Percentiles rank a stretch among this genome's conserved stretches.
phyloP scores from a whole-genome alignment of 2,113 vertebrate genomes.

The Sapajus apella region DNA sequence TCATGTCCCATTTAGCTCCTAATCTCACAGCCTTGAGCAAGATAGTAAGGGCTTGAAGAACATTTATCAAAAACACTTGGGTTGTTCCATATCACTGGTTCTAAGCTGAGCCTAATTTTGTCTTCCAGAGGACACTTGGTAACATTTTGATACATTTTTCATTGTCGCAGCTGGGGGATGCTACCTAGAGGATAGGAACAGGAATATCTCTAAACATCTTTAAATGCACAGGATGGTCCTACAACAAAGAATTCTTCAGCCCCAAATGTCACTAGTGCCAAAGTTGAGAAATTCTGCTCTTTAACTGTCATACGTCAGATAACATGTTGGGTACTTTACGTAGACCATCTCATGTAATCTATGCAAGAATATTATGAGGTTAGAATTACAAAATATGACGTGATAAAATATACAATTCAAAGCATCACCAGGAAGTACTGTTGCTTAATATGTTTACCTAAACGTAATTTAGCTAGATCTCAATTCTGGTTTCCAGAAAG shows the following conservation, averaged over 20 bases:
- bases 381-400: background rate
- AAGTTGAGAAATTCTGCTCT: background rate
- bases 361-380: background rate
- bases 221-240: background rate
- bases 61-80: background rate
- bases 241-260: background rate
- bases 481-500: background rate
- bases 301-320: background rate
- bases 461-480: background rate
- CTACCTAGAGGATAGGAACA: background rate
- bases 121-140: background rate
- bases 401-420: background rate
- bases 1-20: background rate
- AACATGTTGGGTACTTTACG: background rate
- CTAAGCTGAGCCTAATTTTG: background rate
- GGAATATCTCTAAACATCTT: background rate
- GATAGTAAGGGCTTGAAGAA: background rate
- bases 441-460: background rate
- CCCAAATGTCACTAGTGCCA: background rate
- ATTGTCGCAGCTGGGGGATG: background rate
- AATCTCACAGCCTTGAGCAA: background rate
- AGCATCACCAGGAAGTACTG: background rate
- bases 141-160: background rate
- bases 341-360: background rate
- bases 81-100: background rate